Evolutionary conservation across 1,140 invertebrate genomes (phyloP).

Genomic region (Lasioglossum albipes): DNA sequence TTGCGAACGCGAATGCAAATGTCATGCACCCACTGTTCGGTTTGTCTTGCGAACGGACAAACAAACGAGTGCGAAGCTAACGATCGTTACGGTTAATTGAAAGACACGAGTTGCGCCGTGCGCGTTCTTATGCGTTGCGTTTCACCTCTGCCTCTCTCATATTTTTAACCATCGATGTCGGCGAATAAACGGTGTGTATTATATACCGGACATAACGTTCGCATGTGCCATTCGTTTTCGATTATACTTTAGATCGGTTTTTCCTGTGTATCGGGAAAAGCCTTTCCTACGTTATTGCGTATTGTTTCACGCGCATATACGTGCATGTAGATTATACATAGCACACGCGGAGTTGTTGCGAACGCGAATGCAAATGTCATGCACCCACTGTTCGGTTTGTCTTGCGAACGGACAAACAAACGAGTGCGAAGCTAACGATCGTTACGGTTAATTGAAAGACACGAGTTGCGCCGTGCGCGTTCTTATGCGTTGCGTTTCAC

Average conservation of each 20-base stretch:
- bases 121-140: neutral
- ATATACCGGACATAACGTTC: too few species aligned
- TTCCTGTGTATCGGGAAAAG: too few species aligned
- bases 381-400: neutral
- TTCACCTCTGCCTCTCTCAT: neutral
- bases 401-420: neutral
- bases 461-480: neutral
- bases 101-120: neutral
- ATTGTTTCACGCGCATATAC: too few species aligned
- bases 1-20: neutral
- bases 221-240: too few species aligned
- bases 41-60: neutral
- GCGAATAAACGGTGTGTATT: too few species aligned
- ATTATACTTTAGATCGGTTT: too few species aligned
- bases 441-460: constrained; percentile 8
- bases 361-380: neutral
- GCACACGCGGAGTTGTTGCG: too few species aligned
- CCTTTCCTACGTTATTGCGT: too few species aligned
- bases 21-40: neutral
- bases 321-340: too few species aligned
- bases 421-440: neutral
- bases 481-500: neutral
- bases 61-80: neutral
- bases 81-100: constrained; percentile 7
- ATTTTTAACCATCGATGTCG: constrained; percentile 18